Percentiles rank a stretch among this genome's conserved stretches.
These are phyloP conservation scores for Chlamydotis undulata DNA, from an alignment of 2,113 vertebrate genomes.

Conservation along the genomic window DNA sequence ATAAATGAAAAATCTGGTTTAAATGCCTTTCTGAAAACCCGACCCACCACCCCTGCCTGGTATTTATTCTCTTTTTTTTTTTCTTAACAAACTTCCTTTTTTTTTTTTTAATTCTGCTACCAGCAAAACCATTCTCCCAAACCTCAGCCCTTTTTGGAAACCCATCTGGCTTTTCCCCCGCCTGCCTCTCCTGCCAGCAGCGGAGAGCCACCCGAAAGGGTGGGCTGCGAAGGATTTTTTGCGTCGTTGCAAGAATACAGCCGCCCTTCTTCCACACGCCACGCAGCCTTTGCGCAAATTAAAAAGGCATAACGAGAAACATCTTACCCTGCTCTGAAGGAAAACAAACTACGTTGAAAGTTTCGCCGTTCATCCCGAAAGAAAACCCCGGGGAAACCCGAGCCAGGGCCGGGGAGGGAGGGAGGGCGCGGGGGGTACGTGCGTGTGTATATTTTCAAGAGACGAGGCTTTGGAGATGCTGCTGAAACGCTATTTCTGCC, in stretches of 20 bases:
- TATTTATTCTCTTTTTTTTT: not conserved
- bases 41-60: accelerated
- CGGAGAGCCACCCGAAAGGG: not conserved
- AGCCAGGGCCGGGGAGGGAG: not conserved
- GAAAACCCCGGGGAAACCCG: not conserved
- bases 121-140: not conserved
- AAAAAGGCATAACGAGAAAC: constrained; percentile 35
- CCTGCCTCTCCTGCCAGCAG: not conserved
- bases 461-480: not conserved
- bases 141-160: not conserved
- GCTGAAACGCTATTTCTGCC: not conserved
- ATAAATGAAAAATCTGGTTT: not conserved
- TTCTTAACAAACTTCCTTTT: not conserved
- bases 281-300: constrained; percentile 10
- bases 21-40: not conserved
- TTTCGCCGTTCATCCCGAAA: not conserved
- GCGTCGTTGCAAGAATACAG: constrained; percentile 3
- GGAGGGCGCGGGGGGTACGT: not conserved
- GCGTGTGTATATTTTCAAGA: not conserved
- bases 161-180: not conserved
- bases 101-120: not conserved
- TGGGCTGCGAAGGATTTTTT: not conserved
- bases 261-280: not conserved
- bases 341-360: not conserved
- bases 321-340: not conserved